These are phyloP conservation scores for Drosophila persimilis DNA, from an alignment of 1,140 invertebrate genomes.

Conservation along the genomic window DNA sequence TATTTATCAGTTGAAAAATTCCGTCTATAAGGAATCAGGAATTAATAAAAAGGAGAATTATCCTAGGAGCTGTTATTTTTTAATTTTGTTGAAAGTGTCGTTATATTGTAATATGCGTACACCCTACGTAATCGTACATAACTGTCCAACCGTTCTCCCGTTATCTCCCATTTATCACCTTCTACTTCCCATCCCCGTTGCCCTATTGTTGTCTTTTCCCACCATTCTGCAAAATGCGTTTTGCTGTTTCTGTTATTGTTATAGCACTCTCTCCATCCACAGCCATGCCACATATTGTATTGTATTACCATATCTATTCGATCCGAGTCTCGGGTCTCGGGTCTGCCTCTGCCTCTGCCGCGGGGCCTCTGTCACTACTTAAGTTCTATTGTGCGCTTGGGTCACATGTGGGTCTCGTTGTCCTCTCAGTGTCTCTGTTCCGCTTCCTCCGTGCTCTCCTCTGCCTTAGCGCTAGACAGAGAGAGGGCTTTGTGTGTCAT, in stretches of 20 bases:
- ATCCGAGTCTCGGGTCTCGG: conserved; percentile 12
- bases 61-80: too few species aligned
- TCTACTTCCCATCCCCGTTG: conserved; percentile 23
- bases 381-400: conserved; percentile 39
- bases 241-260: conserved; percentile 36
- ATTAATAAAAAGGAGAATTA: too few species aligned
- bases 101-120: neutral
- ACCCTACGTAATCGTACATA: neutral
- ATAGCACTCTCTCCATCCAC: conserved; percentile 9
- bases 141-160: conserved; percentile 13
- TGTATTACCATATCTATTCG: conserved; percentile 50
- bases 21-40: too few species aligned
- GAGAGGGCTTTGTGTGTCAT: conserved; percentile 19
- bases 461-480: conserved; percentile 10
- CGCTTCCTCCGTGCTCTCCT: conserved; percentile 16
- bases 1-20: too few species aligned
- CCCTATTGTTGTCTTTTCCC: conserved; percentile 40
- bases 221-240: conserved; percentile 41
- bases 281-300: conserved; percentile 11
- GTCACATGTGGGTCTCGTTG: conserved; percentile 31
- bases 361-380: conserved; percentile 30
- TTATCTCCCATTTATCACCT: conserved; percentile 44
- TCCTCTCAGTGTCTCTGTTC: conserved; percentile 14
- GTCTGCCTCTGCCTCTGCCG: too few species aligned
- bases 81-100: neutral